phyloP scores from a whole-genome alignment of 2,113 vertebrate genomes.

The Sphaerodactylus townsendi region DNA sequence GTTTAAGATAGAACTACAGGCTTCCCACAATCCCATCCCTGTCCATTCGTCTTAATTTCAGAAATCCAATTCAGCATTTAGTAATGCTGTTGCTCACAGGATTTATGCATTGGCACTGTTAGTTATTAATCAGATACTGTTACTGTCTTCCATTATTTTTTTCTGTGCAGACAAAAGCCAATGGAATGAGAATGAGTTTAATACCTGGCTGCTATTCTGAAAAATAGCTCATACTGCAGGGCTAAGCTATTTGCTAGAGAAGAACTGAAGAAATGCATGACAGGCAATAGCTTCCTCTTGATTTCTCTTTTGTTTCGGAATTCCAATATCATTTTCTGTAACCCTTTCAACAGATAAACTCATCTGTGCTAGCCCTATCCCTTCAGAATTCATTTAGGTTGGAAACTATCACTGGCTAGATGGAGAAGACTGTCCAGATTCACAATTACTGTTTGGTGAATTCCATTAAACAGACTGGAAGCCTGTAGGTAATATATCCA shows the following conservation, averaged over 20 bases:
- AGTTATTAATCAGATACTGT: conserved; percentile 6
- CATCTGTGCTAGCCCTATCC: not conserved
- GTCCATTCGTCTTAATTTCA: not conserved
- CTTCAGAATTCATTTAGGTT: not conserved
- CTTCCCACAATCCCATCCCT: not conserved
- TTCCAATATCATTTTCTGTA: not conserved
- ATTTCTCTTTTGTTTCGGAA: not conserved
- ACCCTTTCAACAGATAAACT: not conserved
- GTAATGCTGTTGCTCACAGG: not conserved
- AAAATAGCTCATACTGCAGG: not conserved
- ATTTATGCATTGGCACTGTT: not conserved
- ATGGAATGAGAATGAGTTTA: conserved; percentile 10
- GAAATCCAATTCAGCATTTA: not conserved
- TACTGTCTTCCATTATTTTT: conserved; percentile 2
- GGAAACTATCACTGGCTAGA: not conserved
- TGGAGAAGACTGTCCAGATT: not conserved
- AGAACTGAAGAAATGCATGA: not conserved
- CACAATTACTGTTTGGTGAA: too few relatives aligned
- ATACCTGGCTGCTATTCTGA: not conserved
- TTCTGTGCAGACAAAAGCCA: not conserved
- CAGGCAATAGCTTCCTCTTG: not conserved
- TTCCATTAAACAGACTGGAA: too few relatives aligned
- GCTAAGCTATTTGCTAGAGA: not conserved
- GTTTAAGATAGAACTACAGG: not conserved
- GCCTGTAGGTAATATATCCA: too few relatives aligned